Base-by-base conservation (phyloP, 2,888 invertebrate species). In the Scaptomyza cyrtandrae region DNA sequence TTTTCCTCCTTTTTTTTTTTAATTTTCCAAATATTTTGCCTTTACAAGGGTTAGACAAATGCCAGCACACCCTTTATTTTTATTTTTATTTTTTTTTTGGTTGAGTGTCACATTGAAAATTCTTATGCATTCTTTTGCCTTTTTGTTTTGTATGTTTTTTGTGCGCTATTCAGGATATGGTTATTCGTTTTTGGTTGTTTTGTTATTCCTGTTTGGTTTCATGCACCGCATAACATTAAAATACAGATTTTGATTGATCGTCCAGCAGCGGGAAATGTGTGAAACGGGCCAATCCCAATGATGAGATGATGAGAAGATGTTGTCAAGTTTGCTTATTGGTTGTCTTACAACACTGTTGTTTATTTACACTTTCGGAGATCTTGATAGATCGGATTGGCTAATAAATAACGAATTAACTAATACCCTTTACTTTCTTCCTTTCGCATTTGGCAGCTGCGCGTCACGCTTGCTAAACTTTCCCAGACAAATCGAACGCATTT, bases 211-310 rank as follows among this genome's bases (percentile, higher is more conserved):
- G 62, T 65, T 77, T 67, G 86, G 79, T 83, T 86, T 86, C 71
- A 83, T 86, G 81, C 81, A 84, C 78, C 75, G 85, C 80, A 88
- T 86, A 80, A 84, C 82, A 86, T 86, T 86, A 88, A 86, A 86
- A 86, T 86, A 86, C 80, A 82, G 76, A 80, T 76, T 84, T 86
- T 86, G 86, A 86, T 86, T 86, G 86, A 86, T 86, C 86, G 71
- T 86, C 71, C 58, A 63, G 59, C 39, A 16, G 71, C 60, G 45
- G 48, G 14, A 49, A 57, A 46, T 45, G 53, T 63, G 52, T 67
- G 64, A 56, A 61, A 24, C 44, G 16, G 37, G 44, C 50, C 49
- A 61, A 54, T 24, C 14, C 39, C 29, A 29, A 43, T 10, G 65
- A 37, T 41, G 53, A 37, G 53, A 53, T 39, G 52, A 41, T 71